Base-by-base conservation (phyloP, 2,797 vertebrate species). In the Sphenopsis melanotis region DNA sequence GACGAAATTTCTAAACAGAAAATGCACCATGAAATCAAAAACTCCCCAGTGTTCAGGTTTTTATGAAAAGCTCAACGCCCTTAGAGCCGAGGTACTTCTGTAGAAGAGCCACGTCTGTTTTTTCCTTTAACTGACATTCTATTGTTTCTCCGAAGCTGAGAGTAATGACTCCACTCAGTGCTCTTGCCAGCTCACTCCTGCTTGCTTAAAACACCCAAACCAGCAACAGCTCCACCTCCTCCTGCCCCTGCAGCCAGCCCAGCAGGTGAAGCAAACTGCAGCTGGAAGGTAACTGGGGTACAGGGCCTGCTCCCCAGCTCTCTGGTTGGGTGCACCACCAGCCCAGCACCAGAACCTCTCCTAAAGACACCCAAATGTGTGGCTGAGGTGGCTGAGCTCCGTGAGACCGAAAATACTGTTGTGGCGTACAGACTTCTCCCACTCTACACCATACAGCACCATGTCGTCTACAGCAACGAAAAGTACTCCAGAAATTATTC, bases 401-500 rank as follows among this genome's bases (percentile, higher is more conserved):
- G 0, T 0, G 23, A 47, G 34, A 49, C 0, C 26, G 64, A 42
- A 56, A 74, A 60, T 2, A 13, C 18, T 5, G 41, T 18, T 7
- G 41, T 9, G 37, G 1, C 17, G 7, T 2, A 47, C 50, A 69
- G 29, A 37, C 14, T 59, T 77, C 72, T 63, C 65, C 93, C 36
- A 13, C 34, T 15, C 44, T 3, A 4, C 9, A 9, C 29, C 10
- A 12, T 1, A 68, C 29, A 34, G n/a, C 5, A 30, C 29, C 12
- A 29, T 56, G 52, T 87, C 44, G 5, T 10, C 59, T 12, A 16
- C 26, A 36, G 26, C 47, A 82, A 16, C 2, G 66, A n/a, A 70
- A 84, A 87, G 44, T 36, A 44, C 77, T 85, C 18, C 34, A 85
- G 68, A 83, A 94, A 89, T 80, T 77, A 87, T 49, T 80, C 39